Evolutionary conservation across 35 echinoderm and acorn worm genomes (phyloP).

Genomic region (Stichopus chloronotus): DNA sequence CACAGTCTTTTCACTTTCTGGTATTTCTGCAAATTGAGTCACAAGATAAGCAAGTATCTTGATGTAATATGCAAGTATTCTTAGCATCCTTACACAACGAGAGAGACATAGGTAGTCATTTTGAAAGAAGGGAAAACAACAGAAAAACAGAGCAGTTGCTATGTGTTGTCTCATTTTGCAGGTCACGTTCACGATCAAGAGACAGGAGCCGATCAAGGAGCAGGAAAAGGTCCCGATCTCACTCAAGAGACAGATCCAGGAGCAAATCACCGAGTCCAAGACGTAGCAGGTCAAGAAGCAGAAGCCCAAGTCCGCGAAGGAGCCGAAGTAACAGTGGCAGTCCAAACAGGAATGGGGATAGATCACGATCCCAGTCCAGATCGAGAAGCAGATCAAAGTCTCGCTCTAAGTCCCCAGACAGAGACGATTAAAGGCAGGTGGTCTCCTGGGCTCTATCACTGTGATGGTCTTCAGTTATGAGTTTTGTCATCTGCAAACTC

Average conservation of each 20-base stretch:
- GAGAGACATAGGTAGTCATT: too few relatives aligned
- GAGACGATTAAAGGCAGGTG: conserved; percentile 55
- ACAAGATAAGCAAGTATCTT: too few relatives aligned
- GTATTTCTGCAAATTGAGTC: too few relatives aligned
- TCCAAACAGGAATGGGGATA: conserved; percentile 42
- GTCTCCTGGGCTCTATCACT: background rate
- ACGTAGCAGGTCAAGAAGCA: conserved; percentile 58
- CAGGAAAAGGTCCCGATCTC: conserved; percentile 52
- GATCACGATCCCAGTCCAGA: background rate
- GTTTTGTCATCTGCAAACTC: background rate
- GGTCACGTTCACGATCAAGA: conserved; percentile 61
- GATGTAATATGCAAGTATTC: too few relatives aligned
- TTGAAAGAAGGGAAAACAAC: too few relatives aligned
- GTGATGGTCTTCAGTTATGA: background rate
- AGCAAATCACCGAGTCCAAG: conserved; percentile 64
- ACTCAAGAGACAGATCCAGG: conserved; percentile 52
- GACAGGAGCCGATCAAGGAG: conserved; percentile 77
- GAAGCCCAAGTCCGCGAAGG: conserved; percentile 61
- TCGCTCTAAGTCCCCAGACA: conserved; percentile 63
- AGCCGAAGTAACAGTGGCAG: conserved; percentile 72
- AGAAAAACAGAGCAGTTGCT: too few relatives aligned
- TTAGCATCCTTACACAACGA: too few relatives aligned
- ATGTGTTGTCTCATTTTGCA: background rate
- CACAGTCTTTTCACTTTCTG: too few relatives aligned
- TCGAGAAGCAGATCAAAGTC: conserved; percentile 54